Evolutionary conservation across 2,888 invertebrate genomes (phyloP).

Genomic region (Ganaspis brasiliensis): DNA sequence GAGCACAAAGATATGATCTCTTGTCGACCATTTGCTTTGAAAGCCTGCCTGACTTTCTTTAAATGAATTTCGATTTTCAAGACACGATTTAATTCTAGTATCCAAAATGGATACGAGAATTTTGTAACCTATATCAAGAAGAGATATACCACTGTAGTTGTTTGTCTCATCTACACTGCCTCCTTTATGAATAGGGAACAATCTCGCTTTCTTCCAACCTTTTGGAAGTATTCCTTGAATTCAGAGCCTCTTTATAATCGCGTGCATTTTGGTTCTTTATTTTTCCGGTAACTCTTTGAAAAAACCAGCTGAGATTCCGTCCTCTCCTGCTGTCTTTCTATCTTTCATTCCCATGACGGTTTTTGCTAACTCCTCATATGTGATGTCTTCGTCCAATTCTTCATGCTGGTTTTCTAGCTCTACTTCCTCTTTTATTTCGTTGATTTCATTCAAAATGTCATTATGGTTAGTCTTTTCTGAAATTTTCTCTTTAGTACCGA

Average conservation of each 20-base stretch:
- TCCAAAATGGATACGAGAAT: constrained; percentile 19
- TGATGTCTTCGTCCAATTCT: too few species aligned
- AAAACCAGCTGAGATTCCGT: constrained; percentile 33
- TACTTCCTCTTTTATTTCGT: background rate
- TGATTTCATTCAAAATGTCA: background rate
- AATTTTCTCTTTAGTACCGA: background rate
- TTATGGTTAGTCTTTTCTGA: too few species aligned
- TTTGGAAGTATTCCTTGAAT: constrained; percentile 4
- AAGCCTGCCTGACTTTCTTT: constrained; percentile 42
- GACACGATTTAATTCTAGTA: constrained; percentile 20
- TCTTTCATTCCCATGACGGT: background rate
- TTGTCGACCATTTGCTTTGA: background rate
- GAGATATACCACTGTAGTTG: constrained; percentile 37
- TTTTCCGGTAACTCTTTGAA: constrained; percentile 14
- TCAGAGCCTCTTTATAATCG: constrained; percentile 8
- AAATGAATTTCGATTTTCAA: background rate
- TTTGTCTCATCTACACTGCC: background rate
- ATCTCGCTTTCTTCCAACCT: constrained; percentile 41
- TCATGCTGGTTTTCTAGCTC: background rate
- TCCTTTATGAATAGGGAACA: constrained; percentile 41
- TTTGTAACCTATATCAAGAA: constrained; percentile 41
- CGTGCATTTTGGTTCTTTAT: background rate
- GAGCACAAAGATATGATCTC: constrained; percentile 17
- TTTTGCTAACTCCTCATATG: background rate
- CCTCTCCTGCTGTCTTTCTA: constrained; percentile 42